Evolutionary conservation across 35 echinoderm and acorn worm genomes (phyloP), one percentile per base, ranked within the genome.

Genomic region (Hemicentrotus pulcherrimus): DNA sequence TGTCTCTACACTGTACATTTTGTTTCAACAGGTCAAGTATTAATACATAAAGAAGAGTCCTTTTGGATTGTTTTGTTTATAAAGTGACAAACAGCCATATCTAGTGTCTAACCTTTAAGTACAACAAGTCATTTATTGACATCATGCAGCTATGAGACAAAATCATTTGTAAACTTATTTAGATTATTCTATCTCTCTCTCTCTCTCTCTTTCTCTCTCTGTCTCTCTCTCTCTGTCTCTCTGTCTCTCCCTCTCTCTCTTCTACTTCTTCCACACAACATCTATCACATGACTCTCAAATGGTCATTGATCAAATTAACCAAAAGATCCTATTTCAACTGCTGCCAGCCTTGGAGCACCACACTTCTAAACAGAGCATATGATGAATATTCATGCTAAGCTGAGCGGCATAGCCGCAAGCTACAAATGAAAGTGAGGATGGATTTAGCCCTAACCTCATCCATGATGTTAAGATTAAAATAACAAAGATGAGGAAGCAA

Each of bases 161-260:
- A 78, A 78, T 78, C 65, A 78, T 78, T 78, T 78, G 65, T 78
- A 78, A 78, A 78, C 65, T 78, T 78, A 78, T 78, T 78, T 78
- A 78, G 22, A 28, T n/a, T 6, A 78, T 78, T 22, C 61, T 70
- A 22, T 70, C 61, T 70, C 15, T 70, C 24, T 5, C 15, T 70
- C 22, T 78, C 22, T 59, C 52, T 78, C 65, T 78, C 19, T 78
- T 8, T 7, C 19, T 78, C 22, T 78, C 22, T 11, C 52, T 41
- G n/a, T 22, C 65, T 78, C 2, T 78, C 65, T 78, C 19, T 78
- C 28, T 7, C 19, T 78, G 2, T 78, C 22, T 59, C 52, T 22
- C 65, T 78, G 0, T 78, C 65, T 78, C 19, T 78, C 28, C 0
- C 19, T 78, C 22, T 78, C 22, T 59, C 52, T 41, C 35, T 41